Percentiles rank a stretch among this genome's conserved stretches.
phyloP scores from a whole-genome alignment of 1,140 invertebrate genomes.

The Elysia chlorotica region DNA sequence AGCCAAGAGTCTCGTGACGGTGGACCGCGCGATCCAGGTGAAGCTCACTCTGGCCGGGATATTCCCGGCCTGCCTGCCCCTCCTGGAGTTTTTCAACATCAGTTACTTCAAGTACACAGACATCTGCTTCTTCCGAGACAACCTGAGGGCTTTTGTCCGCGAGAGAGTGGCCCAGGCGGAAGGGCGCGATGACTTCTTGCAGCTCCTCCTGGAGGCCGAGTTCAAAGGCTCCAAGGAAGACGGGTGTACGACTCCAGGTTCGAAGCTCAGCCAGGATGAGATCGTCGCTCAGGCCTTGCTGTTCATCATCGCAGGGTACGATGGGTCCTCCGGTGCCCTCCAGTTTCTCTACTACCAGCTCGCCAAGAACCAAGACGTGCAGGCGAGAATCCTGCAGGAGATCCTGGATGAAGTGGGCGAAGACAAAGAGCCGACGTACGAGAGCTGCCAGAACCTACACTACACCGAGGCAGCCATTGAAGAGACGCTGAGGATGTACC shows the following conservation, averaged over 20 bases:
- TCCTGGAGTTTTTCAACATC: background rate
- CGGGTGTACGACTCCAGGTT: too few relatives aligned
- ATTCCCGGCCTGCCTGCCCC: background rate
- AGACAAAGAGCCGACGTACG: slow-evolving; percentile 28
- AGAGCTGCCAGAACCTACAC: slow-evolving; percentile 22
- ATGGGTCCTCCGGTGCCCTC: slow-evolving; percentile 68
- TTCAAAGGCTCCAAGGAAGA: background rate
- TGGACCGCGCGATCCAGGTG: background rate
- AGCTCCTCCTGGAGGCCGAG: slow-evolving; percentile 2
- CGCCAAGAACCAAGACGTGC: slow-evolving; percentile 60
- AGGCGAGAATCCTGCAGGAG: slow-evolving; percentile 26
- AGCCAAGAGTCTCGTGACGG: slow-evolving; percentile 16
- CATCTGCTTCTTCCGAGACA: background rate
- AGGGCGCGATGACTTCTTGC: background rate
- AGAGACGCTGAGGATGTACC: slow-evolving; percentile 33
- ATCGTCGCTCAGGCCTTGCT: slow-evolving; percentile 71
- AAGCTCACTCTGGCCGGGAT: background rate
- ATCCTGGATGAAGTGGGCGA: slow-evolving; percentile 18
- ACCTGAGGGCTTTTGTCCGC: background rate
- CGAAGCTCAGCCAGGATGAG: slow-evolving; percentile 62
- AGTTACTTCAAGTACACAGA: background rate
- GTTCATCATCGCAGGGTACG: slow-evolving; percentile 73
- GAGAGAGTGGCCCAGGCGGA: background rate
- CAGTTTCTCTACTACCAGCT: slow-evolving; percentile 67
- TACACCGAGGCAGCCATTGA: slow-evolving; percentile 30